Evolutionary conservation across 2,113 vertebrate species (phyloP), one percentile per base, ranked within the genome.

Genomic region (Ifrita kowaldi): DNA sequence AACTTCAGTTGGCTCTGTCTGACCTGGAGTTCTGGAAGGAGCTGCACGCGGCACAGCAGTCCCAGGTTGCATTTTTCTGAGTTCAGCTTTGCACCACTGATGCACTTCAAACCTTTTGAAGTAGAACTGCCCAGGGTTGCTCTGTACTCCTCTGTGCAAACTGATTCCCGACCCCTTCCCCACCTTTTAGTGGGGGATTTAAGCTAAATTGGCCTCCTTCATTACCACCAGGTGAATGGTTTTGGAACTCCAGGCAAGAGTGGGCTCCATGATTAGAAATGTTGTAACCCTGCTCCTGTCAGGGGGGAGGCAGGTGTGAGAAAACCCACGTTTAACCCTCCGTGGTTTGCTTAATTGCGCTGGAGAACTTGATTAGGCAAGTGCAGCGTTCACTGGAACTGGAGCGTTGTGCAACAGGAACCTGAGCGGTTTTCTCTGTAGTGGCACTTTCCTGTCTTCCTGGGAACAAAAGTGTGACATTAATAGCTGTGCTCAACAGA

Each of bases 171-270:
- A 91, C 74, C 75, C 63, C 7, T 69, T 39, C 42, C 33, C 52
- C 57, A 42, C 27, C 41, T 44, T 97, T 95, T 22, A 8, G 28
- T 15, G 8, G 9, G 11, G 3, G 88, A 68, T 97, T 97, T 97
- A 87, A 97, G 57, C 79, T 93, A 98, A 98, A 98, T 97, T 98
- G 95, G 95, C 96, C 95, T 96, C 97, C 98, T 98, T 98, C 89
- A 96, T 98, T 98, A 96, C 94, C 93, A 97, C 85, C 76, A 98
- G 96, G 96, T 98, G 98, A 98, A 97, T 28, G 10, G 76, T 63
- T 84, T 94, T 83, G 80, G 84, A 89, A 97, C 97, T 96, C 42
- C 55, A 96, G 77, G 68, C 73, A 75, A 69, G 78, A 95, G 84
- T 37, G 65, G 84, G 50, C 75, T 94, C 69, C 37, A 7, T 76